Evolutionary conservation across 1,140 invertebrate genomes (phyloP).

Genomic region (Ceratosolen fusciceps): DNA sequence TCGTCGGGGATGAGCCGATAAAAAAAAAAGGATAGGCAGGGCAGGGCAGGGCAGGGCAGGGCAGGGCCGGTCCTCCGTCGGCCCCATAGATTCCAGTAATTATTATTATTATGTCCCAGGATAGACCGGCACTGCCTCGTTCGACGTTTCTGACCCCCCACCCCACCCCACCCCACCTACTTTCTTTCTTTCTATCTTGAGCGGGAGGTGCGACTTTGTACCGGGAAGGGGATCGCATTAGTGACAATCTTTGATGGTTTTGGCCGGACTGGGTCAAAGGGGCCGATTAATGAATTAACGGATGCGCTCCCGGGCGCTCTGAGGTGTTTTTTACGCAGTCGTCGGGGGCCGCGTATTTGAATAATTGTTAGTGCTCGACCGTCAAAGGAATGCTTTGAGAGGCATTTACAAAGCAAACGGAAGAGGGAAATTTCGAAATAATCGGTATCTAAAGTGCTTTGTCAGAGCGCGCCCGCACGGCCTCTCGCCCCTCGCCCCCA

Average conservation of each 20-base stretch:
- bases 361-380: background rate
- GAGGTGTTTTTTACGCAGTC: background rate
- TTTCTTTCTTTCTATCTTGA: background rate
- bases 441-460: constrained; percentile 13
- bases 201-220: background rate
- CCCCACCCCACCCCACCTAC: background rate
- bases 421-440: constrained; percentile 24
- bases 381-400: background rate
- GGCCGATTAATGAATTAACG: background rate
- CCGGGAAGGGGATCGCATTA: background rate
- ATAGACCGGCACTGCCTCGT: too few species aligned
- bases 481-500: background rate
- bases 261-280: background rate
- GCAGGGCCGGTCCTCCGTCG: background rate
- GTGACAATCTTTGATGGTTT: too few species aligned
- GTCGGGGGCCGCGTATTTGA: background rate
- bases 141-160: background rate
- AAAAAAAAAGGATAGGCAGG: background rate
- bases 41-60: too few species aligned
- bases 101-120: background rate
- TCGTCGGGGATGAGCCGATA: background rate
- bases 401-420: constrained; percentile 11
- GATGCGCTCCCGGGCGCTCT: background rate
- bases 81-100: background rate
- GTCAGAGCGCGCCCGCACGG: background rate